Evolutionary conservation across 2,113 vertebrate genomes (phyloP).

Genomic region (Glaucidium brasilianum): DNA sequence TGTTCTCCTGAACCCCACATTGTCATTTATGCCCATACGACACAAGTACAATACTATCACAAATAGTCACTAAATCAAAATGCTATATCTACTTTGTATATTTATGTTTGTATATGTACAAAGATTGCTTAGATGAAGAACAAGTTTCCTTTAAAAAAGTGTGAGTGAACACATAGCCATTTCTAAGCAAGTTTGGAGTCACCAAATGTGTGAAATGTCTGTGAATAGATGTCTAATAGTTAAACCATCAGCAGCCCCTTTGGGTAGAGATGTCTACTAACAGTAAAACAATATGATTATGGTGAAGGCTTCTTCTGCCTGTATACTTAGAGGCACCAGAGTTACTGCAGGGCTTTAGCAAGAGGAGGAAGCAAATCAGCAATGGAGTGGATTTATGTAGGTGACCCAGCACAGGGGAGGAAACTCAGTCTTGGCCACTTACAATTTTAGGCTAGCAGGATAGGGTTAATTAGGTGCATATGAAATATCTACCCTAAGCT

Average conservation of each 20-base stretch:
- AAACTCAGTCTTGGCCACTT: not conserved
- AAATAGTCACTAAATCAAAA: not conserved
- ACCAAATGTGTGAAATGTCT: not conserved
- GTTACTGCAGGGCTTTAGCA: not conserved
- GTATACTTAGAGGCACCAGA: not conserved
- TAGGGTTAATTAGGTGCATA: not conserved
- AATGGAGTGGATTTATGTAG: not conserved
- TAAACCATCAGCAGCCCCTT: not conserved
- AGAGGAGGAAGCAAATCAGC: not conserved
- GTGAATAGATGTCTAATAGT: not conserved
- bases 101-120: not conserved
- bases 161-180: not conserved
- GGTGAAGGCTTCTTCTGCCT: not conserved
- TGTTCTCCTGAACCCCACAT: not conserved
- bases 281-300: not conserved
- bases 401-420: not conserved
- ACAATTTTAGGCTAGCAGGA: not conserved
- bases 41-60: not conserved
- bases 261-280: not conserved
- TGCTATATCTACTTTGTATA: not conserved
- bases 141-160: not conserved
- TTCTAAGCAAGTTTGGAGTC: not conserved
- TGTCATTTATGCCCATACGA: not conserved
- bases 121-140: not conserved
- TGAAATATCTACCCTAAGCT: not conserved